A percentile compares a stretch with the other conserved stretches of the same genome.
phyloP scores from a whole-genome alignment of 2,888 invertebrate genomes.

The Drosophila mayaguana region DNA sequence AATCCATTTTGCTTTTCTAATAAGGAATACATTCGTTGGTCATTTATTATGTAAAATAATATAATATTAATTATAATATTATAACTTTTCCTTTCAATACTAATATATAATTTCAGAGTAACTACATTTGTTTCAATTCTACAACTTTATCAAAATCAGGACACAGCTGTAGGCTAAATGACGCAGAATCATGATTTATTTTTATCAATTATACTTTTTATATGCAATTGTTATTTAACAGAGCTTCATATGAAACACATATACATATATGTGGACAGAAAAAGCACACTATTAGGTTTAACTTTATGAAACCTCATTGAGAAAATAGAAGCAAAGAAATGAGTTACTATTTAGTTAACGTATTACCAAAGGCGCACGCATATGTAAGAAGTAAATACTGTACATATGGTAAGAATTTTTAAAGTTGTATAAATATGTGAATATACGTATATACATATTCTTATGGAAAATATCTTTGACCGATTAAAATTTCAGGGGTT shows the following conservation, averaged over 20 bases:
- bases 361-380: slow-evolving; percentile 40
- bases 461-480: not conserved
- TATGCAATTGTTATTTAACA: slow-evolving; percentile 28
- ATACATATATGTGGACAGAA: slow-evolving; percentile 1
- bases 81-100: too few relatives aligned
- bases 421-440: not conserved
- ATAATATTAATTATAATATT: too few relatives aligned
- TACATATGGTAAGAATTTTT: slow-evolving; percentile 25
- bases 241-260: not conserved
- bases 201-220: slow-evolving; percentile 1
- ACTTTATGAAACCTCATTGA: not conserved
- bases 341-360: slow-evolving; percentile 26
- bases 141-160: not conserved
- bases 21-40: too few relatives aligned
- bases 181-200: slow-evolving; percentile 65
- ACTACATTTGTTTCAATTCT: not conserved
- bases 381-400: slow-evolving; percentile 26
- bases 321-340: slow-evolving; percentile 6
- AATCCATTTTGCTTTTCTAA: too few relatives aligned
- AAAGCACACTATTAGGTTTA: slow-evolving; percentile 17
- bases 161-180: slow-evolving; percentile 1
- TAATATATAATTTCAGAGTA: too few relatives aligned
- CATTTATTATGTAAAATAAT: too few relatives aligned
- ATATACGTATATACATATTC: not conserved
- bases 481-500: slow-evolving; percentile 20